Evolutionary conservation across 2,797 vertebrate genomes (phyloP).

Genomic region (Cyprinella venusta): DNA sequence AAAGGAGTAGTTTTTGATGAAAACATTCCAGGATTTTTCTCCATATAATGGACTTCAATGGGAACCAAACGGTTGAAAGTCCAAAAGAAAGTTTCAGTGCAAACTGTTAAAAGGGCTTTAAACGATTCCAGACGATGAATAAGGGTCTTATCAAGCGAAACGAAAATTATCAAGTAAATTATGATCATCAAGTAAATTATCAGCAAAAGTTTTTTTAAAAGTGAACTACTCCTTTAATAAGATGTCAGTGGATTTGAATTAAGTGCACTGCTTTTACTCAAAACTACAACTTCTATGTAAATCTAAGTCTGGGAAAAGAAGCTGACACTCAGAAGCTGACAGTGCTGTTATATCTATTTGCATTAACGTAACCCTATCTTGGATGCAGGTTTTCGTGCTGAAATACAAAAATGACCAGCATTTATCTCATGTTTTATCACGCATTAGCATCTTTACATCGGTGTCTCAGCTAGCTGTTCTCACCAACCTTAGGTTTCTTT

Average conservation of each 20-base stretch:
- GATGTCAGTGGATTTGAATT: background rate
- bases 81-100: too few species aligned
- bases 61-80: too few species aligned
- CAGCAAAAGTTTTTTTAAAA: too few species aligned
- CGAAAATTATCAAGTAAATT: too few species aligned
- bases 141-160: too few species aligned
- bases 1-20: too few species aligned
- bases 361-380: background rate
- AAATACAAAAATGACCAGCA: background rate
- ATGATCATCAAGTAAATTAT: too few species aligned
- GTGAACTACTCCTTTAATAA: background rate
- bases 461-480: constrained; percentile 66
- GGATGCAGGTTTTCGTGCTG: too few species aligned
- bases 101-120: too few species aligned
- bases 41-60: too few species aligned
- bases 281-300: background rate
- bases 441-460: constrained; percentile 7
- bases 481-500: constrained; percentile 76
- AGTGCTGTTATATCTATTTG: background rate
- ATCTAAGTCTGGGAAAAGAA: background rate
- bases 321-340: background rate
- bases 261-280: background rate
- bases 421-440: background rate
- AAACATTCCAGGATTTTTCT: too few species aligned
- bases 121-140: too few species aligned